These are phyloP conservation scores for Neoitamus cyanurus DNA, from an alignment of 2,888 invertebrate genomes.

Conservation along the genomic window DNA sequence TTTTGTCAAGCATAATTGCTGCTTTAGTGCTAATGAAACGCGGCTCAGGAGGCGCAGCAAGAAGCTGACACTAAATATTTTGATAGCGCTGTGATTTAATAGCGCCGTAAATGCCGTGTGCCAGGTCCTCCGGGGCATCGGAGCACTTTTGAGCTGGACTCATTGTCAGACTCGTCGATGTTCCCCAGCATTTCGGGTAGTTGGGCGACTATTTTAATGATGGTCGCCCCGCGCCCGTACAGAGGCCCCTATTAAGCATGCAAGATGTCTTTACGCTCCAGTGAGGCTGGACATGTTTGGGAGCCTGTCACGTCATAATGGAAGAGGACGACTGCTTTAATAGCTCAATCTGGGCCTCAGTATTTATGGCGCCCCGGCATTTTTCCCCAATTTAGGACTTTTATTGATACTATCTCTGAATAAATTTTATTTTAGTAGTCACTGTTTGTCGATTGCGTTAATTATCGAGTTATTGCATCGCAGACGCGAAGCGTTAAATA, in stretches of 20 bases:
- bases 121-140: background rate
- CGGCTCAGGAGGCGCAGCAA: background rate
- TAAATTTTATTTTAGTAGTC: background rate
- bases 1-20: background rate
- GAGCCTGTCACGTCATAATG: background rate
- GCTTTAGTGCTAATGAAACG: constrained; percentile 5
- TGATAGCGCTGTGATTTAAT: background rate
- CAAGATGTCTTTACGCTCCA: background rate
- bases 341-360: background rate
- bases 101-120: background rate
- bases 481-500: background rate
- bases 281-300: background rate
- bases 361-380: background rate
- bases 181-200: background rate
- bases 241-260: background rate
- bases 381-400: background rate
- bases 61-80: background rate
- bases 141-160: background rate
- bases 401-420: background rate
- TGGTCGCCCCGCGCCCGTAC: background rate
- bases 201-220: background rate
- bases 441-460: background rate
- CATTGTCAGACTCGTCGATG: background rate
- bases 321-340: background rate
- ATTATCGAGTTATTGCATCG: background rate